Percentiles rank a stretch among this genome's conserved stretches.
These are phyloP conservation scores for Parapsyche elsis DNA, from an alignment of 1,140 invertebrate species.

Conservation along the genomic window DNA sequence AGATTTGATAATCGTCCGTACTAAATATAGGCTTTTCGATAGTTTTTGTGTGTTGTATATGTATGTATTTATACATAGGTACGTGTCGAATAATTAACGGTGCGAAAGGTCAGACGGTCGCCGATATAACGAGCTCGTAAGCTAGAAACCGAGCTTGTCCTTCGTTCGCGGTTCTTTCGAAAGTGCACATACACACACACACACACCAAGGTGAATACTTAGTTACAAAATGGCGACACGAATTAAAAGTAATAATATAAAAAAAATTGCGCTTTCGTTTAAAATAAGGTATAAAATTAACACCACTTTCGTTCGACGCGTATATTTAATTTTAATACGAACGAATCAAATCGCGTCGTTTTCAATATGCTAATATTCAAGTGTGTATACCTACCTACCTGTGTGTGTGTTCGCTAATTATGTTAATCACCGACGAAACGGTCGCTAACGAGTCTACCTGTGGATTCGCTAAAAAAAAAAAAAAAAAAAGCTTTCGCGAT, in stretches of 20 bases:
- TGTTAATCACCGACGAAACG: not conserved
- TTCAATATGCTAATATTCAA: not conserved
- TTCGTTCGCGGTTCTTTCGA: slow-evolving; percentile 22
- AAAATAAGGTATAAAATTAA: not conserved
- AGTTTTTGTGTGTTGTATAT: not conserved
- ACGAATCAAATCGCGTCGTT: not conserved
- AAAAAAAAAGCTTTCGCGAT: no score
- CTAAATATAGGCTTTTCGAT: no score
- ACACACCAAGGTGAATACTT: not conserved
- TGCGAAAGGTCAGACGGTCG: not conserved
- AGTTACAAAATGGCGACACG: not conserved
- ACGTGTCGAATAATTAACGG: not conserved
- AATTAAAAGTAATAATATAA: no score
- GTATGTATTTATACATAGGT: not conserved
- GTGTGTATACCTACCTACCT: not conserved
- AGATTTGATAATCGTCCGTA: no score
- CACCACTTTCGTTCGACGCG: not conserved
- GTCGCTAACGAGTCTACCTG: not conserved
- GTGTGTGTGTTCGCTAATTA: not conserved
- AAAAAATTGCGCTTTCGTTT: not conserved
- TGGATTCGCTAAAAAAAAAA: no score
- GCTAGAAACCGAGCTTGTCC: slow-evolving; percentile 1
- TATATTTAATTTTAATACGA: not conserved
- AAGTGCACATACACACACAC: not conserved
- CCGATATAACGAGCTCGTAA: not conserved